Percentiles rank a stretch among this genome's conserved stretches.
Conservation (phyloP, 2,797 vertebrate genomes). For the Tenualosa ilisha region DNA sequence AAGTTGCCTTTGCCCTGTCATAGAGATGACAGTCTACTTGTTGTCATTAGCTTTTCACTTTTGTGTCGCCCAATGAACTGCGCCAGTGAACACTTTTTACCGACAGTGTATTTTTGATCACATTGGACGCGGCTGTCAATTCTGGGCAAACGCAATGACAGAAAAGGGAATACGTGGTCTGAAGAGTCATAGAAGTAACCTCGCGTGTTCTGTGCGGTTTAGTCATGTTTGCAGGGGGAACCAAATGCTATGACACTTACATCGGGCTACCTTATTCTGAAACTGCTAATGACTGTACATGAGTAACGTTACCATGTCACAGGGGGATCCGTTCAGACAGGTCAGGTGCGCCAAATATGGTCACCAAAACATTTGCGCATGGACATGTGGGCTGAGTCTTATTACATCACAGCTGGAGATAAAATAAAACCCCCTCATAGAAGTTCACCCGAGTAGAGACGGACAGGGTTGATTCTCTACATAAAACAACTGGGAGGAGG, state of each 20-base stretch:
- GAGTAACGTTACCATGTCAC: not conserved
- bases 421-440: conserved; percentile 50
- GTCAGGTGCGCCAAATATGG: conserved; percentile 38
- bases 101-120: not conserved
- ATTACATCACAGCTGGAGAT: conserved; percentile 62
- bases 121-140: not conserved
- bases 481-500: not conserved
- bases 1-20: not conserved
- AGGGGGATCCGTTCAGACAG: not conserved
- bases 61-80: not conserved
- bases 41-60: not conserved
- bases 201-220: not conserved
- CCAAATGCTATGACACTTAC: not conserved
- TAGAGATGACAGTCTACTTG: not conserved
- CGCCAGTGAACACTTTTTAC: not conserved
- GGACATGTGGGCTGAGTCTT: conserved; percentile 60
- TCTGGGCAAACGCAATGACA: not conserved
- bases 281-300: not conserved
- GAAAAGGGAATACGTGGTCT: not conserved
- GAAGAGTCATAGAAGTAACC: not conserved
- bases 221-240: not conserved
- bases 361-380: conserved; percentile 63
- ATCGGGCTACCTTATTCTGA: not conserved
- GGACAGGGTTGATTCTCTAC: not conserved
- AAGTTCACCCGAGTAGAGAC: conserved; percentile 33